Conservation (phyloP, 2,113 vertebrate species). For the Plotosus lineatus region DNA sequence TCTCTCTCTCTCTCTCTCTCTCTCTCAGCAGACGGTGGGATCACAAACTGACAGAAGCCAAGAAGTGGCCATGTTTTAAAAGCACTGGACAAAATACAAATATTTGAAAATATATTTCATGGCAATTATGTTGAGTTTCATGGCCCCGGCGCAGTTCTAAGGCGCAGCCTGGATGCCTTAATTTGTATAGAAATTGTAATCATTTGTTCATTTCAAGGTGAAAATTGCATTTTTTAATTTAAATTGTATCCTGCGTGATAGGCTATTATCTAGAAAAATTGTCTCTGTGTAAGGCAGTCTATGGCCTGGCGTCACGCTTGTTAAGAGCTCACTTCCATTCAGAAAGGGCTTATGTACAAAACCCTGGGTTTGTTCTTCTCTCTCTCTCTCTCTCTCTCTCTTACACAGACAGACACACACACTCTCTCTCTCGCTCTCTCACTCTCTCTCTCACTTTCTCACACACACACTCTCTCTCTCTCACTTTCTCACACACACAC, state of each 20-base stretch:
- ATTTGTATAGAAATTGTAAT: conserved; percentile 99
- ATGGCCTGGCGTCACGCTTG: conserved; percentile 88
- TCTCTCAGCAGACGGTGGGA: conserved; percentile 93
- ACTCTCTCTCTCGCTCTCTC: neutral
- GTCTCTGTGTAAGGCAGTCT: conserved; percentile 94
- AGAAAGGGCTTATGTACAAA: conserved; percentile 90
- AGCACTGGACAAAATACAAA: conserved; percentile 97
- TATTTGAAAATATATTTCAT: conserved; percentile 99
- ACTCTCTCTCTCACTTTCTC: neutral
- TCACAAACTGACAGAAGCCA: conserved; percentile 79
- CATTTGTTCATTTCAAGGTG: conserved; percentile 99
- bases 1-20: conserved; percentile 13
- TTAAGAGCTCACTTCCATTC: conserved; percentile 93
- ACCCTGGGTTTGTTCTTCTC: conserved; percentile 74
- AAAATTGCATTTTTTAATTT: conserved; percentile 99
- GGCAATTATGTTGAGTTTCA: conserved; percentile 99
- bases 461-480: conserved; percentile 3
- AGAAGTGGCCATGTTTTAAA: conserved; percentile 87
- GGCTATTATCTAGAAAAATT: conserved; percentile 99
- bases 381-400: conserved; percentile 7
- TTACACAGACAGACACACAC: too few relatives aligned
- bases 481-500: conserved; percentile 10
- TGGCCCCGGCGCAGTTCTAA: conserved; percentile 95
- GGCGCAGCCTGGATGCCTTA: conserved; percentile 99
- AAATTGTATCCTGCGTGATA: conserved; percentile 99